Conservation (phyloP, 2,113 vertebrate species). For the Tupaia tana region DNA sequence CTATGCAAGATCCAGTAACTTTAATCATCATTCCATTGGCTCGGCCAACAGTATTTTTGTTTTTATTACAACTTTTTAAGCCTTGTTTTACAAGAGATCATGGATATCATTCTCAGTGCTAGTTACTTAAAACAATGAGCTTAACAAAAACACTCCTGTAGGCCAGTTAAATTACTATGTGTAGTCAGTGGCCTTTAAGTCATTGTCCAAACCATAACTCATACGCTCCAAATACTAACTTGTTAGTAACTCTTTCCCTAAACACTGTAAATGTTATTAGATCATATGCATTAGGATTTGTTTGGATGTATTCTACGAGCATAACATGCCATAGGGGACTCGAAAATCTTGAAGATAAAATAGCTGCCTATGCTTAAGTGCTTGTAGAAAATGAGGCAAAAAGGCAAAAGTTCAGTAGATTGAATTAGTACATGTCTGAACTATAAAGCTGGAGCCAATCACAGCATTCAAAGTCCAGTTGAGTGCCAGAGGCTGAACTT, state of each 20-base stretch:
- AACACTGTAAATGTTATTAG: neutral
- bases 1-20: too few species aligned
- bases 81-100: neutral
- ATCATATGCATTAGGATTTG: neutral
- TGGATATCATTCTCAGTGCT: neutral
- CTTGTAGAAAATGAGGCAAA: slow-evolving; percentile 26
- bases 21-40: too few species aligned
- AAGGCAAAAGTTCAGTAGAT: neutral
- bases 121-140: neutral
- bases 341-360: slow-evolving; percentile 15
- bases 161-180: neutral
- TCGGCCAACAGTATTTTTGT: neutral
- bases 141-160: neutral
- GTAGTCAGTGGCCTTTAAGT: neutral
- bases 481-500: slow-evolving; percentile 22
- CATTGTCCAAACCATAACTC: neutral
- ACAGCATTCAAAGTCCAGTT: neutral
- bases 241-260: neutral
- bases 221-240: neutral
- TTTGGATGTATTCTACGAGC: neutral
- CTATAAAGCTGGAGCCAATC: slow-evolving; percentile 15
- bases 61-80: neutral
- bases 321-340: neutral
- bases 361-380: neutral
- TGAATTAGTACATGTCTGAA: slow-evolving; percentile 19